Conservation (phyloP, 2,888 invertebrate genomes). For the Mongoloraphidia duomilia region DNA sequence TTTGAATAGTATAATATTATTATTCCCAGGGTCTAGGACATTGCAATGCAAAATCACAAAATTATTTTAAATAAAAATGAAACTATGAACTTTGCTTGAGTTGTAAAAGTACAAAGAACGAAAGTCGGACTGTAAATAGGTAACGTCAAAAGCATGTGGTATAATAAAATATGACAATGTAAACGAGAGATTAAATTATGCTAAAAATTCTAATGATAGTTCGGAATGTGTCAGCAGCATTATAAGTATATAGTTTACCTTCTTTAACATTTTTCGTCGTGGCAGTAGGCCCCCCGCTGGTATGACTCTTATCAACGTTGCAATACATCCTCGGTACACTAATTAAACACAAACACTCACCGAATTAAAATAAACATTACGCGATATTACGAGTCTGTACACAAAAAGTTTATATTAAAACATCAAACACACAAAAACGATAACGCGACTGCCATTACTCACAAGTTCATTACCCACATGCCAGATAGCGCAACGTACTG, state of each 20-base stretch:
- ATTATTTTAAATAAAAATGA: no score
- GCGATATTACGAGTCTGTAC: constrained; percentile 19
- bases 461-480: constrained; percentile 22
- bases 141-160: no score
- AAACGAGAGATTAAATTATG: no score
- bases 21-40: no score
- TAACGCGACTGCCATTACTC: constrained; percentile 28
- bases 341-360: constrained; percentile 29
- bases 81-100: no score
- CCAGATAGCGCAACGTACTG: constrained; percentile 22
- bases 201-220: no score
- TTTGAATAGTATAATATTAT: no score
- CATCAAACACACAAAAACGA: constrained; percentile 8
- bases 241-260: constrained; percentile 37
- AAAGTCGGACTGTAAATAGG: no score
- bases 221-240: no score
- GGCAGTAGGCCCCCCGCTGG: constrained; percentile 59
- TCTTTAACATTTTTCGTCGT: constrained; percentile 58
- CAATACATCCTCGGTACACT: constrained; percentile 41
- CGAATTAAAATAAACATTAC: constrained; percentile 40
- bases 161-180: no score
- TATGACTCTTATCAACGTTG: constrained; percentile 59
- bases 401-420: constrained; percentile 5
- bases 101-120: no score
- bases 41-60: no score